Base-by-base conservation (phyloP, 2,797 vertebrate genomes). In the Phalanger gymnotis region DNA sequence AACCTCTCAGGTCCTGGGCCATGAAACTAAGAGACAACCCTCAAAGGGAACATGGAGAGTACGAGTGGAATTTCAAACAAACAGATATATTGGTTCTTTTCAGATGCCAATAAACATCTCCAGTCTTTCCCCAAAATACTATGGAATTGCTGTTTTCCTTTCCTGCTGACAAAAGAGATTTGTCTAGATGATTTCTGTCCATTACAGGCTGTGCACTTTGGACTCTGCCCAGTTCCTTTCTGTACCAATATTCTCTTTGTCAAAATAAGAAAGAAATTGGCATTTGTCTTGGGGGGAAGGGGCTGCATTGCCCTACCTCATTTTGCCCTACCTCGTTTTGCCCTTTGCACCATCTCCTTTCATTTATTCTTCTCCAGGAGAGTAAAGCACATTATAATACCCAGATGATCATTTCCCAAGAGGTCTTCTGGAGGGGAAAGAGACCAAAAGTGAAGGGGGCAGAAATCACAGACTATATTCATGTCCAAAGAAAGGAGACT, bases 181-280 rank as follows among this genome's bases (percentile, higher is more conserved):
- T 97, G 94, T 92, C 92, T 95, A 97, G 95, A 95, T 97, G 96
- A 98, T 98, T 98, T 98, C 96, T 98, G 95, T 97, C 96, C 93
- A 95, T 98, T 97, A 98, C 98, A 97, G 93, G 34, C 96, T 98
- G 98, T 98, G 94, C 81, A 97, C 94, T 96, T 98, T 97, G 97
- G 98, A 98, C 96, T 97, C 92, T 97, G 95, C 92, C 53, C 95
- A 97, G 98, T 97, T 93, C 96, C 40, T 92, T 90, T 96, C 98
- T 98, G 98, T 93, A 93, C 93, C 66, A 96, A 90, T 87, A 95
- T 92, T 96, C 92, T 97, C 30, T 55, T 96, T 94, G 95, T 96
- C 96, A 95, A 94, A 97, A 95, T 94, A 97, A 96, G 89, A 95
- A 47, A 96, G 90, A 81, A 92, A 97, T 98, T 98, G 98, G 94